These are phyloP conservation scores for Dascyllus trimaculatus DNA, from an alignment of 2,113 vertebrate species.

Conservation along the genomic window DNA sequence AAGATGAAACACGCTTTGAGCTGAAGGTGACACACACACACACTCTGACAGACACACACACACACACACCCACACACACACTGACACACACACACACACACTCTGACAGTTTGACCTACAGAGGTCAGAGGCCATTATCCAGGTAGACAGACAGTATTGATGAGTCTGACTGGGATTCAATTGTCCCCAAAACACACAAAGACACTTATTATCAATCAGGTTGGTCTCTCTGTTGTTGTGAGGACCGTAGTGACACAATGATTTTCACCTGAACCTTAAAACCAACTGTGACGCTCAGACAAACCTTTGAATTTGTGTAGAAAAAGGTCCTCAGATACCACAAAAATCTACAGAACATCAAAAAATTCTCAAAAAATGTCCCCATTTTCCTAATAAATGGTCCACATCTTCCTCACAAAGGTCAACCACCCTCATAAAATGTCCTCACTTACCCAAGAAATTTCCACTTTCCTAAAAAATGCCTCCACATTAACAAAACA, in stretches of 20 bases:
- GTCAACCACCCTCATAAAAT: no score
- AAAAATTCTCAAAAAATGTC: no score
- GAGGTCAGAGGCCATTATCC: slow-evolving; percentile 63
- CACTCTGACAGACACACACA: neutral
- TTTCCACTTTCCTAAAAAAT: no score
- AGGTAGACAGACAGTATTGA: slow-evolving; percentile 69
- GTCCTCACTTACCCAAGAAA: no score
- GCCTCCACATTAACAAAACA: no score
- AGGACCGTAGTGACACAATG: neutral
- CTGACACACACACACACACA: slow-evolving; percentile 2
- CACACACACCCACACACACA: slow-evolving; percentile 10
- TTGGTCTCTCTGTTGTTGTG: neutral
- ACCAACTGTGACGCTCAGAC: no score
- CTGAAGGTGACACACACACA: neutral
- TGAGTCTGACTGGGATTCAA: slow-evolving; percentile 66
- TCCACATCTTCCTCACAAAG: no score
- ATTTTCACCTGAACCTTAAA: neutral
- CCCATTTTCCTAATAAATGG: no score
- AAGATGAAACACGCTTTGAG: no score
- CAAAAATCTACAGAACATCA: no score
- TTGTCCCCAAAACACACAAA: slow-evolving; percentile 27
- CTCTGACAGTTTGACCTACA: slow-evolving; percentile 13
- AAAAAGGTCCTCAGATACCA: no score
- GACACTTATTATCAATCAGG: neutral
- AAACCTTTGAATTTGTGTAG: no score